These are phyloP conservation scores for Cheilosia grossa DNA, from an alignment of 2,888 invertebrate species.

Conservation along the genomic window DNA sequence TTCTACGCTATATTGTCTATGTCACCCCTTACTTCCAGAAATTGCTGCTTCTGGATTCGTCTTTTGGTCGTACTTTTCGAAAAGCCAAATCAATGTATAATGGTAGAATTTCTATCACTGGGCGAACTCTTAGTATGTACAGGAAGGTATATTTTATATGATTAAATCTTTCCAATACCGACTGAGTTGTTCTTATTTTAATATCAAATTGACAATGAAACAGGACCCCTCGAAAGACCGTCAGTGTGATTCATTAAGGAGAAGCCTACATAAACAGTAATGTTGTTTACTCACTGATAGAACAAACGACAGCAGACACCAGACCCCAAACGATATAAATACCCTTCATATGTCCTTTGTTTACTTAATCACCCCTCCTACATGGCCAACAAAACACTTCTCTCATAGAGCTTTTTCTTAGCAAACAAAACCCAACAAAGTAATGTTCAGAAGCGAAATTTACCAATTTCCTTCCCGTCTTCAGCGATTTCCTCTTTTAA, in stretches of 20 bases:
- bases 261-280: not conserved
- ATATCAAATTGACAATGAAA: too few species aligned
- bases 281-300: not conserved
- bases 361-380: not conserved
- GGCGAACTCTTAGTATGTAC: too few species aligned
- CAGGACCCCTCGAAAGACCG: too few species aligned
- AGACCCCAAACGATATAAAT: slow-evolving; percentile 24
- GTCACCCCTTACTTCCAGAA: too few species aligned
- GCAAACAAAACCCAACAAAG: not conserved
- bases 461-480: slow-evolving; percentile 43
- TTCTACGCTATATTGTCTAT: too few species aligned
- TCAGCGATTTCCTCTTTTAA: not conserved
- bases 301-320: slow-evolving; percentile 6
- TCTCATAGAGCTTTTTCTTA: not conserved
- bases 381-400: not conserved
- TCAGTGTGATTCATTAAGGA: not conserved
- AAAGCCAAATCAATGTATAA: too few species aligned
- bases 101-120: too few species aligned
- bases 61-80: too few species aligned
- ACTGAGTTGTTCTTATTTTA: too few species aligned
- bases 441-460: slow-evolving; percentile 8
- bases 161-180: too few species aligned
- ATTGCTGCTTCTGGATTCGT: too few species aligned
- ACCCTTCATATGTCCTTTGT: slow-evolving; percentile 72
- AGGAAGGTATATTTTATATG: too few species aligned